phyloP scores from a whole-genome alignment of 2,113 vertebrate species.

The Paraplagusia blochii region DNA sequence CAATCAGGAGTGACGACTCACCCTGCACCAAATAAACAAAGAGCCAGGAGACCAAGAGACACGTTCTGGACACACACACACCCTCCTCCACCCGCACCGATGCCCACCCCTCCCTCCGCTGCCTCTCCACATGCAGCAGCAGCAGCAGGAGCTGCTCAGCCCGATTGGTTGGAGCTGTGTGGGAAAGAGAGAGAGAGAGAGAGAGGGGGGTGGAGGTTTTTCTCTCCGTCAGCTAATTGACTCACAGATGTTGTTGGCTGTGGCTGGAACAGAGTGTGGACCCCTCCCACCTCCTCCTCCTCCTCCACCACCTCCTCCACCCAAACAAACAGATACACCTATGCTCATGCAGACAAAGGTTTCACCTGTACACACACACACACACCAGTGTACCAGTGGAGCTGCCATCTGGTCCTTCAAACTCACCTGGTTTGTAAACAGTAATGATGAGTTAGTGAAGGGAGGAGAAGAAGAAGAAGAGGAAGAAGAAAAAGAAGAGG shows the following conservation, averaged over 20 bases:
- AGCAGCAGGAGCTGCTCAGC: conserved; percentile 64
- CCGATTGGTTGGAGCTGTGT: conserved; percentile 48
- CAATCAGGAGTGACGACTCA: conserved; percentile 66
- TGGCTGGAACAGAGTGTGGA: conserved; percentile 18
- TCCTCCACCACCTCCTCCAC: conserved; percentile 20
- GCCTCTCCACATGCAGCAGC: conserved; percentile 50
- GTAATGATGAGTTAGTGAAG: conserved; percentile 17
- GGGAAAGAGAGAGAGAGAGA: conserved; percentile 32
- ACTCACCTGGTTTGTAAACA: conserved; percentile 45
- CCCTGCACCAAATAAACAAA: conserved; percentile 75
- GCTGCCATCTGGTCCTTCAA: conserved; percentile 17
- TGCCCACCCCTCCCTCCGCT: conserved; percentile 72
- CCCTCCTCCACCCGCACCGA: conserved; percentile 62
- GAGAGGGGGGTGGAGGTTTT: conserved; percentile 71
- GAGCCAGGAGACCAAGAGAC: conserved; percentile 75
- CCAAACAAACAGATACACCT: conserved; percentile 47
- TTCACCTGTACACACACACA: neutral
- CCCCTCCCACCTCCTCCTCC: conserved; percentile 45
- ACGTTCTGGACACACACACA: conserved; percentile 79
- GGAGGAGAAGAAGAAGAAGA: neutral
- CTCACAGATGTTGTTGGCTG: conserved; percentile 72
- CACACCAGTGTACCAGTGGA: conserved; percentile 33
- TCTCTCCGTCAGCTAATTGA: conserved; percentile 77
- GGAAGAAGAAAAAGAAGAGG: no score
- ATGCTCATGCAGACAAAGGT: conserved; percentile 6